Conservation (phyloP, 2,888 invertebrate species). For the Zele albiditarsus region DNA sequence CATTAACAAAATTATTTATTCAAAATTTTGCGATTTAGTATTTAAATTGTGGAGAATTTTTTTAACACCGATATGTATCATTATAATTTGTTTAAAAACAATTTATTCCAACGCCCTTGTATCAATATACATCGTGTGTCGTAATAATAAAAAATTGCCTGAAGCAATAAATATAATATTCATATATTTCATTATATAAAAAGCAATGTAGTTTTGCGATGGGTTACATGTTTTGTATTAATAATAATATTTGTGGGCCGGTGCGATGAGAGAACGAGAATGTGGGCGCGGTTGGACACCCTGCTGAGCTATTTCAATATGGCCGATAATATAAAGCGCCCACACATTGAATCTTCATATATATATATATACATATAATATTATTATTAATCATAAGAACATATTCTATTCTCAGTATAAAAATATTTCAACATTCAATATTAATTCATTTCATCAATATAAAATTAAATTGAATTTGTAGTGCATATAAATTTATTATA, state of each 20-base stretch:
- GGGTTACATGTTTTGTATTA: background rate
- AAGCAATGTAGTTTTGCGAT: background rate
- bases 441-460: background rate
- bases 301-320: conserved; percentile 12
- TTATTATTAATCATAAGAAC: background rate
- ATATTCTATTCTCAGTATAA: background rate
- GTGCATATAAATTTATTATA: background rate
- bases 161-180: background rate
- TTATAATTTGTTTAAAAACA: too few species aligned
- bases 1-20: too few species aligned
- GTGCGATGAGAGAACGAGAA: background rate
- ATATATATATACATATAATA: background rate
- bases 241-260: conserved; percentile 11
- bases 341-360: background rate
- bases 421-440: background rate
- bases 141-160: background rate
- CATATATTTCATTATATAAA: background rate
- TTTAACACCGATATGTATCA: too few species aligned
- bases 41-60: too few species aligned
- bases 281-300: conserved; percentile 26
- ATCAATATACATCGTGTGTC: background rate
- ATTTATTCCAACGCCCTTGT: background rate
- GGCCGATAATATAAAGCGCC: conserved; percentile 7
- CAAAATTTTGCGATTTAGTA: too few species aligned
- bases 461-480: background rate